These are phyloP conservation scores for Epizoanthus fatuus DNA, from an alignment of 92 coral and sea anemone species.

Conservation along the genomic window DNA sequence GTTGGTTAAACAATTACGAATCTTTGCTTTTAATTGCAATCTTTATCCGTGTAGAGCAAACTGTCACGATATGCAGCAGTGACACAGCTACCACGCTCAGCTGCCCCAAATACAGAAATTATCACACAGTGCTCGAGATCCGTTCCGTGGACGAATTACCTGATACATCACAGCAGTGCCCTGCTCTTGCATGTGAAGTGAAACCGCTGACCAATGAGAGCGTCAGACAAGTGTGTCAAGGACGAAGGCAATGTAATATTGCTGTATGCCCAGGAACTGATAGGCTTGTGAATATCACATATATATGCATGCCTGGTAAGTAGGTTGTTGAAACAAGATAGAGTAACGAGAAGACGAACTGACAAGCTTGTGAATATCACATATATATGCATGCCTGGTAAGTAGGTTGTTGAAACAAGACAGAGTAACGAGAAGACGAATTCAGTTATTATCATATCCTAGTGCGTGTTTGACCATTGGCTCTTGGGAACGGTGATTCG, in stretches of 20 bases:
- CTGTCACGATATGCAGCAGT: not conserved
- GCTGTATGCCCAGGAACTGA: constrained; percentile 19
- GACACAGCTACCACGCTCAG: not conserved
- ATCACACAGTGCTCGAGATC: constrained; percentile 11
- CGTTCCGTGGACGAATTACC: constrained; percentile 3
- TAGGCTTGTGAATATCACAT: constrained; percentile 17
- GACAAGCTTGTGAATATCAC: constrained; percentile 24
- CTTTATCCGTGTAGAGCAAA: constrained; percentile 4
- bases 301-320: constrained; percentile 40
- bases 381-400: constrained; percentile 33
- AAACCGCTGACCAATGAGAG: not conserved
- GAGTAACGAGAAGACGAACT: not conserved
- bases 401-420: not conserved
- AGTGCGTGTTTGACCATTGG: not conserved
- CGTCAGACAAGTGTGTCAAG: constrained; percentile 33
- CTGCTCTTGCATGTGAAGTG: not conserved
- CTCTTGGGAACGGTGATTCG: not conserved
- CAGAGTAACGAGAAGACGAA: too few relatives aligned
- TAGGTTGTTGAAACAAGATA: not conserved
- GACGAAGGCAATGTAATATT: not conserved
- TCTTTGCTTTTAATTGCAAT: too few relatives aligned
- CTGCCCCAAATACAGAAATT: not conserved
- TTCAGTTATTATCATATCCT: not conserved
- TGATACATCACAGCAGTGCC: not conserved
- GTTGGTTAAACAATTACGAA: too few relatives aligned